Conservation (phyloP, 2,113 vertebrate genomes). For the Triplophysa tibetana region DNA sequence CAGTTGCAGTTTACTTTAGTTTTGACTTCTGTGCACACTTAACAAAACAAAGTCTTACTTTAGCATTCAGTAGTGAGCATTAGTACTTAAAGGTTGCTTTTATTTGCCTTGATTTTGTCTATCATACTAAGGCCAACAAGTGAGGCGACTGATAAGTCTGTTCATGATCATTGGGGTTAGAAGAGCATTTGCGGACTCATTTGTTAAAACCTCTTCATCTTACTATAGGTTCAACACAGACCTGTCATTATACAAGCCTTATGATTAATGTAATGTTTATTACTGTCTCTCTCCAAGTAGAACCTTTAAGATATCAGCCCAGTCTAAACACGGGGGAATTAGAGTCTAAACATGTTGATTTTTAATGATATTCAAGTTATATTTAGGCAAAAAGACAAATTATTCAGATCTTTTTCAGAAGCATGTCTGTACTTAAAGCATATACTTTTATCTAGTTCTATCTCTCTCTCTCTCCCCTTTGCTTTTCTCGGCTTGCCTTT, state of each 20-base stretch:
- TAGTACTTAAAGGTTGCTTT: too few relatives aligned
- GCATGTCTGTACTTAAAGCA: background rate
- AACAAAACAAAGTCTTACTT: too few relatives aligned
- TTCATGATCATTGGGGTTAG: background rate
- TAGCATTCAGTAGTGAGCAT: too few relatives aligned
- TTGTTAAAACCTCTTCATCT: background rate
- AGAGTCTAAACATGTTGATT: background rate
- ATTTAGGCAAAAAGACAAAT: background rate
- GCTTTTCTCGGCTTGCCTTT: background rate
- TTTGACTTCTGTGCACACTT: too few relatives aligned
- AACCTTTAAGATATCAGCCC: background rate
- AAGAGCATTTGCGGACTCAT: background rate
- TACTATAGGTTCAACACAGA: background rate
- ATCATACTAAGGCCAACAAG: too few relatives aligned
- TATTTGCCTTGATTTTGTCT: too few relatives aligned
- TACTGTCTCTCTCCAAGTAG: conserved; percentile 1
- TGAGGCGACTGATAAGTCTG: background rate
- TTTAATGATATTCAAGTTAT: background rate
- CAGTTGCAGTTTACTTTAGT: too few relatives aligned
- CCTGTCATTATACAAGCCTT: conserved; percentile 9
- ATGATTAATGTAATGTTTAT: conserved; percentile 29
- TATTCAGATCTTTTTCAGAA: background rate
- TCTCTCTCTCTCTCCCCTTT: background rate
- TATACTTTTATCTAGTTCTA: background rate
- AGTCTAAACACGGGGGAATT: conserved; percentile 1